A percentile compares a stretch with the other conserved stretches of the same genome.
Evolutionary conservation across 2,888 invertebrate genomes (phyloP).

Genomic region (Oithona nana): DNA sequence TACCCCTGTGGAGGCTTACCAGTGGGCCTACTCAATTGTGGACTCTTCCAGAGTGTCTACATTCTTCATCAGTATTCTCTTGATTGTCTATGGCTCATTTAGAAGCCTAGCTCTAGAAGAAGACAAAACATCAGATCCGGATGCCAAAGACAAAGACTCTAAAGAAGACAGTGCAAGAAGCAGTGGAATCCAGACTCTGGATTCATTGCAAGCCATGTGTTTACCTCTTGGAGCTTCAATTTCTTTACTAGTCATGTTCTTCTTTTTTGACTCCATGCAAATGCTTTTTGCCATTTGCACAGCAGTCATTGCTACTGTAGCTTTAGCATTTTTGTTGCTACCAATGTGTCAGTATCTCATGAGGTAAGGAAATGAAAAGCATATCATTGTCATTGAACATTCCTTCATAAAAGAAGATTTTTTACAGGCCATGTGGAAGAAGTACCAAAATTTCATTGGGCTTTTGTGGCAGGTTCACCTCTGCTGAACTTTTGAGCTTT

Average conservation of each 20-base stretch:
- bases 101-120: conserved; percentile 27
- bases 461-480: conserved; percentile 78
- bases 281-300: conserved; percentile 88
- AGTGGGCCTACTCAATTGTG: conserved; percentile 80
- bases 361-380: conserved; percentile 30
- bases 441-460: conserved; percentile 53
- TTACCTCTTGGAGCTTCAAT: conserved; percentile 87
- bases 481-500: conserved; percentile 81
- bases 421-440: conserved; percentile 17
- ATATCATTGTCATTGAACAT: too few species aligned
- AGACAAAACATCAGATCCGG: not conserved
- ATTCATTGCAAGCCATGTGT: conserved; percentile 91
- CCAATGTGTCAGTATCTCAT: conserved; percentile 94
- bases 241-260: conserved; percentile 90
- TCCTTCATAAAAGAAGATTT: too few species aligned
- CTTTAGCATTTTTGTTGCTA: conserved; percentile 80
- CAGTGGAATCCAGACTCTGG: conserved; percentile 65
- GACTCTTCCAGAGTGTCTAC: conserved; percentile 92
- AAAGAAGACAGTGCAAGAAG: not conserved
- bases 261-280: conserved; percentile 98
- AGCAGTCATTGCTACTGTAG: conserved; percentile 84
- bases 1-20: not conserved
- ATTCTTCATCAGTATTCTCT: conserved; percentile 85
- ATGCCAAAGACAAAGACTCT: not conserved
- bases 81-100: conserved; percentile 94